Evolutionary conservation across 2,113 vertebrate genomes (phyloP).

Genomic region (Brachypodius melanocephalos): DNA sequence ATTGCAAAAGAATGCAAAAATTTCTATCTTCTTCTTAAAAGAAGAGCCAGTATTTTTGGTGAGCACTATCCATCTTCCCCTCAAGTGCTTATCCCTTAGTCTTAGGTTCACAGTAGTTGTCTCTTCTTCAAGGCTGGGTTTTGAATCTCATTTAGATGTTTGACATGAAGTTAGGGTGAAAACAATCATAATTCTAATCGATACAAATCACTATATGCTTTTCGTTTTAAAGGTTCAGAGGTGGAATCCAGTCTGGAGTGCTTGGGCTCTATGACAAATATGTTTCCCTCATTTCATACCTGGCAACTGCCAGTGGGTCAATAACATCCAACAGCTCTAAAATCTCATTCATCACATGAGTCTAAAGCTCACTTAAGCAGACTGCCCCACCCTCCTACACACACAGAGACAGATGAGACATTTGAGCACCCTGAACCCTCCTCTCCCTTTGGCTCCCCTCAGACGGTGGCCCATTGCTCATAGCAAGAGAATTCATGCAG

Average conservation of each 20-base stretch:
- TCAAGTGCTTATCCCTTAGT: neutral
- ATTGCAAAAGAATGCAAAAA: neutral
- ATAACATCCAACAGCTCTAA: neutral
- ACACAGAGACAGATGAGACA: neutral
- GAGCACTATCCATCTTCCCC: neutral
- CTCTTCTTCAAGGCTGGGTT: neutral
- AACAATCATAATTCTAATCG: neutral
- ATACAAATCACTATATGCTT: neutral
- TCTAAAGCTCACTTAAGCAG: neutral
- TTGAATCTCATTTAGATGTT: neutral
- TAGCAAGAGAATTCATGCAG: neutral
- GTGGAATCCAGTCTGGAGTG: neutral
- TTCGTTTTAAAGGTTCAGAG: neutral
- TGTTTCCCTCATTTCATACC: neutral
- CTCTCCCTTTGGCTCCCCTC: neutral
- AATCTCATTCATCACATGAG: neutral
- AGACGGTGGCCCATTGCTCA: neutral
- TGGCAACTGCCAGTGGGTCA: neutral
- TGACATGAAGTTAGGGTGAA: neutral
- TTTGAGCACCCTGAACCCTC: neutral
- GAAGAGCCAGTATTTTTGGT: neutral
- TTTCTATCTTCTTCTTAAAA: neutral
- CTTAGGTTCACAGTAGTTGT: neutral
- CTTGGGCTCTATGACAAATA: neutral
- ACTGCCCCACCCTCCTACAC: rapidly evolving